Evolutionary conservation across 2,888 invertebrate genomes (phyloP), one percentile per base, ranked within the genome.

Genomic region (Lacanobia oleracea): DNA sequence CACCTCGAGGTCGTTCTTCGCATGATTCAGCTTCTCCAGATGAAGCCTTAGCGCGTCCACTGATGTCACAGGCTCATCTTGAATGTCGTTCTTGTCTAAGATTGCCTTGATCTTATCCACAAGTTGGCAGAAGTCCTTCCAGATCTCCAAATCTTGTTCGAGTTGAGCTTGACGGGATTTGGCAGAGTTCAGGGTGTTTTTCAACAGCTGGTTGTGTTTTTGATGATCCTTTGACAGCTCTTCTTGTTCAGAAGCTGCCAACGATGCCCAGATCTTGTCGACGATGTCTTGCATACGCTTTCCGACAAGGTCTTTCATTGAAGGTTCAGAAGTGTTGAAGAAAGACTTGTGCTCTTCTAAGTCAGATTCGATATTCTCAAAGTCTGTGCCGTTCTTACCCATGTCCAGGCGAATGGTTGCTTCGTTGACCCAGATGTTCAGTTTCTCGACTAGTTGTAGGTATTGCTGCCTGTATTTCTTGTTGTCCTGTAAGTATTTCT

Each of bases 261-360:
- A 93, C 1, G 98, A 98, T 0, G 98, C 98, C 98, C 98, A 98
- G 71, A 99, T 98, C 88, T 98, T 98, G 87, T 99, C 98, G 0
- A 98, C 98, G 2, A 98, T 97, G 75, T 98, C 97, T 88, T 98
- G 98, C 90, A 98, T 98, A 74, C 97, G 97, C 81, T 98, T 98
- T 2, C 98, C 97, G 8, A 98, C 98, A 81, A 98, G 94, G 88
- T 98, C 98, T 74, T 98, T 97, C 90, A 98, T 98, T 33, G 97
- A 97, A 0, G 97, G 96, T 88, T 98, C 98, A 56, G 97, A 97
- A 77, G 97, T 97, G 60, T 94, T 95, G 91, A 98, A 98, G 97
- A 98, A 98, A 53, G 97, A 97, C 93, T 98, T 98, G 89, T 98
- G 98, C 87, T 98, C 98, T 89, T 98, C 98, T 37, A 99, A 95